Percentiles rank a stretch among this genome's conserved stretches.
These are phyloP conservation scores for Pelmatolapia mariae DNA, from an alignment of 2,113 vertebrate genomes.

Conservation along the genomic window DNA sequence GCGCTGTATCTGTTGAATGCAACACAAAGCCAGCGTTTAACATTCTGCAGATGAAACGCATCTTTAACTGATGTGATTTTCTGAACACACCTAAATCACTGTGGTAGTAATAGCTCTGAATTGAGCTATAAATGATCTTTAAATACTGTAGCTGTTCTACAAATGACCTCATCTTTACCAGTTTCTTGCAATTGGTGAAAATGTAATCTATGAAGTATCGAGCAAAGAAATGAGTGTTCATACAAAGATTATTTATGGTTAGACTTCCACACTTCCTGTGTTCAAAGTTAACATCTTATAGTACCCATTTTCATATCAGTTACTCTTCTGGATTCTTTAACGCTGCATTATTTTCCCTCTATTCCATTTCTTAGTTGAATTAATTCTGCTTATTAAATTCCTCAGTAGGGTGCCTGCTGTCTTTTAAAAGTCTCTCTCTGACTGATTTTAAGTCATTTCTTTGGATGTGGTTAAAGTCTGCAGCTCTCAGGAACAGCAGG, in stretches of 20 bases:
- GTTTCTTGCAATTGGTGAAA: not conserved
- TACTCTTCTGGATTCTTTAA: not conserved
- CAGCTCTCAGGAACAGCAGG: not conserved
- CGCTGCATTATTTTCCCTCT: not conserved
- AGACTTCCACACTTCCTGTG: not conserved
- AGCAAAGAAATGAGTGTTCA: not conserved
- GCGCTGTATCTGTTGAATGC: not conserved
- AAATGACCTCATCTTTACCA: not conserved
- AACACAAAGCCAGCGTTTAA: not conserved
- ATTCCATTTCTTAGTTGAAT: slow-evolving; percentile 6
- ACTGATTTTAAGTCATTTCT: not conserved
- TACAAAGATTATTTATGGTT: not conserved
- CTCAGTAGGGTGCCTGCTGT: not conserved
- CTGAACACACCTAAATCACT: not conserved
- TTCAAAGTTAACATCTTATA: not conserved
- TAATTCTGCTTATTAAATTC: not conserved
- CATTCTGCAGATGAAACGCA: not conserved
- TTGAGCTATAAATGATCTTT: not conserved
- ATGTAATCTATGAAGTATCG: not conserved
- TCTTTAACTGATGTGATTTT: not conserved
- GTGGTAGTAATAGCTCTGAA: not conserved
- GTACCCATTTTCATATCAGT: not conserved
- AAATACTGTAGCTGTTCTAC: not conserved
- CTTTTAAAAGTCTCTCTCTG: slow-evolving; percentile 2
- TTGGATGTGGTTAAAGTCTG: not conserved